These are phyloP conservation scores for Lycorma delicatula DNA, from an alignment of 1,140 invertebrate species.

Conservation along the genomic window DNA sequence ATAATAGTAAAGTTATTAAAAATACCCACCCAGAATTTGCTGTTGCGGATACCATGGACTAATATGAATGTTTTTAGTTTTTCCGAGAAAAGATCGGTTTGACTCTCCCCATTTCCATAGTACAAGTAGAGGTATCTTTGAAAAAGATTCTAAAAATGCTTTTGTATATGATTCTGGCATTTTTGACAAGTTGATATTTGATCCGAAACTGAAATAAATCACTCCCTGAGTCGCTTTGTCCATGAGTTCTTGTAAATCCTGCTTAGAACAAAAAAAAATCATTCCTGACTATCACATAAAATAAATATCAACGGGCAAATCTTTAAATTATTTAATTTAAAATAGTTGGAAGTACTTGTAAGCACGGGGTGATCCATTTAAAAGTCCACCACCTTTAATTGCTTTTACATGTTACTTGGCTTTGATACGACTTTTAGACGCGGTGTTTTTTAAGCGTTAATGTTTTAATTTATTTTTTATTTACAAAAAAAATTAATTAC, in stretches of 20 bases:
- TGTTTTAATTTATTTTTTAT: no score
- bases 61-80: constrained; percentile 29
- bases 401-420: no score
- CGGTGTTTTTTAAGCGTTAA: no score
- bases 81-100: constrained; percentile 25
- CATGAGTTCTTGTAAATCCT: constrained; percentile 43
- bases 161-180: constrained; percentile 34
- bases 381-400: no score
- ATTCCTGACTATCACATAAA: no score
- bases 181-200: constrained; percentile 36
- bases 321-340: no score
- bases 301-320: no score
- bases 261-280: no score
- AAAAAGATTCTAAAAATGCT: constrained; percentile 39
- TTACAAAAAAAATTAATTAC: no score
- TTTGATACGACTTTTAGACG: no score
- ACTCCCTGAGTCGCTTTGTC: constrained; percentile 43
- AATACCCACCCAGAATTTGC: constrained; percentile 38
- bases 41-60: constrained; percentile 44
- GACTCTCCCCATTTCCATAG: constrained; percentile 43
- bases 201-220: constrained; percentile 51
- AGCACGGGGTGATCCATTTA: no score
- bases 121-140: constrained; percentile 39
- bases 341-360: no score
- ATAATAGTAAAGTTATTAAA: constrained; percentile 6